Conservation (phyloP, 2,797 vertebrate species). For the Cirrhinus molitorella region DNA sequence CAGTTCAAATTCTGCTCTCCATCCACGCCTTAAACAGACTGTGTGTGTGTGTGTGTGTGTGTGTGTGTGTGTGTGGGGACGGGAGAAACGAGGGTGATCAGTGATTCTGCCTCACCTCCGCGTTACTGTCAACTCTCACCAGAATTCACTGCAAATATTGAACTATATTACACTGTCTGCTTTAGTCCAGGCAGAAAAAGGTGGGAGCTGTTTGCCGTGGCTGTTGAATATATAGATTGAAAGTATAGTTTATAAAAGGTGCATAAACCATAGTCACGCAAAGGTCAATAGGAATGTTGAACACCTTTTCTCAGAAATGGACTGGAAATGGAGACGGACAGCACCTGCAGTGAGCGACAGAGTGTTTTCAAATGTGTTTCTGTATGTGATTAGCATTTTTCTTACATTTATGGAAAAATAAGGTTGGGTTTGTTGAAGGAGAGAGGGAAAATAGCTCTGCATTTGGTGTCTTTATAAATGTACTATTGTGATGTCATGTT, state of each 20-base stretch:
- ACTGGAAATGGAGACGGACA: conserved; percentile 38
- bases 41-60: conserved; percentile 46
- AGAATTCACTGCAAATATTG: conserved; percentile 64
- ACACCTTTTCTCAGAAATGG: conserved; percentile 38
- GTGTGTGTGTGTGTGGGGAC: conserved; percentile 33
- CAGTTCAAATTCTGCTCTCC: conserved; percentile 57
- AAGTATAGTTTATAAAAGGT: conserved; percentile 51
- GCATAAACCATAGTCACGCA: conserved; percentile 50
- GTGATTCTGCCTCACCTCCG: conserved; percentile 50
- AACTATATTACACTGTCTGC: conserved; percentile 45
- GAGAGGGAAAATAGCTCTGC: not conserved
- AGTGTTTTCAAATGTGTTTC: conserved; percentile 18
- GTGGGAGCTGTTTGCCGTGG: conserved; percentile 36
- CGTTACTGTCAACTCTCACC: conserved; percentile 56
- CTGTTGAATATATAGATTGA: conserved; percentile 52
- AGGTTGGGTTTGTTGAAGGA: not conserved
- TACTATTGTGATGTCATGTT: not conserved
- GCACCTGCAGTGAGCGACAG: not conserved
- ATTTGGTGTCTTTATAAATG: not conserved
- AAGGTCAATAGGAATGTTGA: conserved; percentile 52
- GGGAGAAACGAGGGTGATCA: conserved; percentile 40
- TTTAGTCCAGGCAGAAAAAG: conserved; percentile 26
- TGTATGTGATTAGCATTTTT: not conserved
- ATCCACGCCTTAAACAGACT: conserved; percentile 61
- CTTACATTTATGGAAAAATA: not conserved